Conservation (phyloP, 1,140 invertebrate species). For the Popillia japonica region DNA sequence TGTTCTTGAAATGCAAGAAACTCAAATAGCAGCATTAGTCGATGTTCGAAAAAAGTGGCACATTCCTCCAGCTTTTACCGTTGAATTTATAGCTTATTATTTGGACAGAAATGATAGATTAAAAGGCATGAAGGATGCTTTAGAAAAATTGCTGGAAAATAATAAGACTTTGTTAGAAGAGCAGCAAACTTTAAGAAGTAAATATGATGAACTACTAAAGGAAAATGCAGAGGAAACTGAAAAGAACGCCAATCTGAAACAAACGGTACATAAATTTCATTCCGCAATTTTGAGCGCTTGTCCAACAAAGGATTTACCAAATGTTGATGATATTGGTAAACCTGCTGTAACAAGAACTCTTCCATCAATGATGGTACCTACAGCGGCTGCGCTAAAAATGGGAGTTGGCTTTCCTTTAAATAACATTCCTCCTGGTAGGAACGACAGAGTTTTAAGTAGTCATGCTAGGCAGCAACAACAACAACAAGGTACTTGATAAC, state of each 20-base stretch:
- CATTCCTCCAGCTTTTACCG: conserved; percentile 88
- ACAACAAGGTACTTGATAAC: too few relatives aligned
- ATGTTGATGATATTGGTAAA: conserved; percentile 62
- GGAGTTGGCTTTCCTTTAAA: conserved; percentile 80
- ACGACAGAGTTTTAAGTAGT: conserved; percentile 66
- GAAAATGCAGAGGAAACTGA: conserved; percentile 64
- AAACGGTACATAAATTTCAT: conserved; percentile 67
- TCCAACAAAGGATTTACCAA: conserved; percentile 66
- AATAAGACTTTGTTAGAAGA: conserved; percentile 76
- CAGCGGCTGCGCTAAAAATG: conserved; percentile 82
- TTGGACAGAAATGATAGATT: conserved; percentile 83
- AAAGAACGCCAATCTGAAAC: conserved; percentile 61
- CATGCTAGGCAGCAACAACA: conserved; percentile 63
- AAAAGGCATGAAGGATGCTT: conserved; percentile 77
- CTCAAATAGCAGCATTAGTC: conserved; percentile 78
- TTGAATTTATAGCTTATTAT: conserved; percentile 95
- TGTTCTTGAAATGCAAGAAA: conserved; percentile 80
- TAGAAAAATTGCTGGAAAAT: conserved; percentile 78
- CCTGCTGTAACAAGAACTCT: conserved; percentile 50
- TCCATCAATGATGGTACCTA: conserved; percentile 74
- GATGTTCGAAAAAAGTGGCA: conserved; percentile 94
- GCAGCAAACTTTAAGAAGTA: conserved; percentile 75
- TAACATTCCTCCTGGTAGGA: conserved; percentile 68
- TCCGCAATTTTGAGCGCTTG: conserved; percentile 66
- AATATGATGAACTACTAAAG: conserved; percentile 78